Evolutionary conservation across 2,888 invertebrate species (phyloP).

Genomic region (Poecilus cupreus): DNA sequence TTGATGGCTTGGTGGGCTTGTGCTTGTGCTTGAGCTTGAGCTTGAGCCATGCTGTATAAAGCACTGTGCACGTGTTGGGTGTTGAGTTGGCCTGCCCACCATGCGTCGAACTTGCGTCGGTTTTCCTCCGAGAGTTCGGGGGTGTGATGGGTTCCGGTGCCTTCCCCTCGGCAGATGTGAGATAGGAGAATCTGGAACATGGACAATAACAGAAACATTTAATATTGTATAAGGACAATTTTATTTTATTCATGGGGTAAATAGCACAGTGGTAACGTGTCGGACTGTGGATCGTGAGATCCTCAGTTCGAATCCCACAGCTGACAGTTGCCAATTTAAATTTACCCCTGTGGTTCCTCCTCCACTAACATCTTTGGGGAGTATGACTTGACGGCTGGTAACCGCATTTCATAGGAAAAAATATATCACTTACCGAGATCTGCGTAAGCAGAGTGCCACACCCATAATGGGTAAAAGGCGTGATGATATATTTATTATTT

Average conservation of each 20-base stretch:
- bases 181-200: slow-evolving; percentile 83
- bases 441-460: too few relatives aligned
- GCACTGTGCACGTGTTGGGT: slow-evolving; percentile 75
- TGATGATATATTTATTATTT: too few relatives aligned
- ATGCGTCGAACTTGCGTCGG: slow-evolving; percentile 91
- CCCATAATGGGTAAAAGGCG: too few relatives aligned
- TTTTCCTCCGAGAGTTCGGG: slow-evolving; percentile 89
- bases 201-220: slow-evolving; percentile 15
- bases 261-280: neutral
- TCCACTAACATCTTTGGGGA: too few relatives aligned
- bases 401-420: too few relatives aligned
- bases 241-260: neutral
- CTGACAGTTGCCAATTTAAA: too few relatives aligned
- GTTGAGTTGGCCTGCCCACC: slow-evolving; percentile 88
- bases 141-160: slow-evolving; percentile 79
- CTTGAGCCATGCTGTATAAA: slow-evolving; percentile 69
- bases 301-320: too few relatives aligned
- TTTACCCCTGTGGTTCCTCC: too few relatives aligned
- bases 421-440: too few relatives aligned
- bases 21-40: slow-evolving; percentile 72
- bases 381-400: too few relatives aligned
- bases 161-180: slow-evolving; percentile 87
- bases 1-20: slow-evolving; percentile 74
- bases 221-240: neutral
- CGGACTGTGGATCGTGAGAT: neutral